Conservation (phyloP, 2,797 vertebrate genomes). For the Sus cebifrons region DNA sequence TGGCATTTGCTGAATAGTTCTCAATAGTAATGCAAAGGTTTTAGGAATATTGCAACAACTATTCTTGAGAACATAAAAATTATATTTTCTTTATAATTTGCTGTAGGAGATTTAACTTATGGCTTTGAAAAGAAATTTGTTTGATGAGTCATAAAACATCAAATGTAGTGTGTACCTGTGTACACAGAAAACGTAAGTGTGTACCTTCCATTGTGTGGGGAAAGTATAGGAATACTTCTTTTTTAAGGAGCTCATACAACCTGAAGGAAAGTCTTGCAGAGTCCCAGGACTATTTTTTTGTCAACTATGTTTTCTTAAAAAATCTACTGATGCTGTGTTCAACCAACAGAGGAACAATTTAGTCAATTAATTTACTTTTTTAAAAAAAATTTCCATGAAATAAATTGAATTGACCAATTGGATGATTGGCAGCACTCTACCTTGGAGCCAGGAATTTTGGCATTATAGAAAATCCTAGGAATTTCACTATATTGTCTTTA, state of each 20-base stretch:
- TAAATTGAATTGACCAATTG: conserved; percentile 57
- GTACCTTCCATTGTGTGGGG: background rate
- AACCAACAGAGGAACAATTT: background rate
- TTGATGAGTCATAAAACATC: background rate
- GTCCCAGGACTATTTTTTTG: background rate
- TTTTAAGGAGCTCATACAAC: background rate
- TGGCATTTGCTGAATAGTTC: background rate
- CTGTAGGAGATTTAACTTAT: background rate
- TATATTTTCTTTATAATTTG: background rate
- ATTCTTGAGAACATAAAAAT: background rate
- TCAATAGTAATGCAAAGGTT: background rate
- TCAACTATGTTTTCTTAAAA: background rate
- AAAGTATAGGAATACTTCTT: background rate
- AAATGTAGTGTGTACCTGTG: too few relatives aligned
- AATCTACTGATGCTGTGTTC: background rate
- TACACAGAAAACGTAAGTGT: background rate
- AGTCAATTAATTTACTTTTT: background rate
- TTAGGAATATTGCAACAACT: background rate
- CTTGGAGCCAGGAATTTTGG: background rate
- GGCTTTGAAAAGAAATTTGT: conserved; percentile 43
- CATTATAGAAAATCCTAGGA: background rate
- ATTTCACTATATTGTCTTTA: background rate
- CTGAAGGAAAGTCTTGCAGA: background rate
- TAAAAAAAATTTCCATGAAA: conserved; percentile 12
- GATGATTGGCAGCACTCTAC: background rate